phyloP scores from a whole-genome alignment of 2,113 vertebrate species.

The Apistogramma diplotaenia region DNA sequence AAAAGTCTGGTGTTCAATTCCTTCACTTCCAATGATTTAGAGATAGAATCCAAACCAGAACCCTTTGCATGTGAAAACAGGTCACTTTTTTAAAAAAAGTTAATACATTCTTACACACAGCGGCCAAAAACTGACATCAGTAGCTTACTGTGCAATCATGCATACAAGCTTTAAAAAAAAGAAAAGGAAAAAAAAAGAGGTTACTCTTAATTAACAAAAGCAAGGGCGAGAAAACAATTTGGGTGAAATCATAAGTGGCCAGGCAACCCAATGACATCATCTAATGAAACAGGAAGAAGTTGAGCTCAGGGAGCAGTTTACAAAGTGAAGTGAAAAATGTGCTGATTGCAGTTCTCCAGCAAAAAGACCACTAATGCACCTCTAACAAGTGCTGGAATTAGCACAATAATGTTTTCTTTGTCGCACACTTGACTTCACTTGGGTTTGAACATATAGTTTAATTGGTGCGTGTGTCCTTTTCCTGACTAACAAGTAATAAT shows the following conservation, averaged over 20 bases:
- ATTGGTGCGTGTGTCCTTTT: background rate
- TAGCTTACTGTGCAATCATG: background rate
- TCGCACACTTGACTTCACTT: background rate
- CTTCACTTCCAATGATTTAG: background rate
- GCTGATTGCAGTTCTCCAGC: background rate
- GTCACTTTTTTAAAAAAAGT: background rate
- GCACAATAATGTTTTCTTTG: background rate
- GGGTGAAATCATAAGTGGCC: background rate
- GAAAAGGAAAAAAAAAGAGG: background rate
- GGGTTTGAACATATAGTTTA: background rate
- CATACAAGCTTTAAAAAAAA: background rate
- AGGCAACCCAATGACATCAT: constrained; percentile 36
- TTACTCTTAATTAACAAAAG: background rate
- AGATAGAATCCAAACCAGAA: background rate
- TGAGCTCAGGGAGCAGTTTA: background rate
- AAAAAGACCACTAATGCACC: background rate
- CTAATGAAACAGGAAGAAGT: background rate
- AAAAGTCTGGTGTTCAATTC: background rate
- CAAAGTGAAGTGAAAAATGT: background rate
- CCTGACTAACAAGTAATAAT: background rate
- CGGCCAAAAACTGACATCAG: background rate
- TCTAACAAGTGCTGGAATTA: background rate
- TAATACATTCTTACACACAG: background rate
- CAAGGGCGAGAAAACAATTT: background rate
- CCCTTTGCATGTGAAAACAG: background rate